phyloP scores from a whole-genome alignment of 92 coral and sea anemone species.

The Muricea muricata region DNA sequence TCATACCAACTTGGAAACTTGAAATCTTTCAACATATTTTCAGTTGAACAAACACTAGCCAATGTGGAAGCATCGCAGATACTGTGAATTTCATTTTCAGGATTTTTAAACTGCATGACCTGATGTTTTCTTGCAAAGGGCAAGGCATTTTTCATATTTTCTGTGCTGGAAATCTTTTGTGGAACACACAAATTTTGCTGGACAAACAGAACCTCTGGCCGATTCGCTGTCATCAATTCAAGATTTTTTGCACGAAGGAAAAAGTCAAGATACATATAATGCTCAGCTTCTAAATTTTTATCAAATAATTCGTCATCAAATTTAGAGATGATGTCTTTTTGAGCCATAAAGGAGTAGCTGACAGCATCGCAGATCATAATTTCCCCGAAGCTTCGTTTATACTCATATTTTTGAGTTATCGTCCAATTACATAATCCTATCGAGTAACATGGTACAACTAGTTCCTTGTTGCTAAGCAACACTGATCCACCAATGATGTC shows the following conservation, averaged over 20 bases:
- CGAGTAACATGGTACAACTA: conserved; percentile 69
- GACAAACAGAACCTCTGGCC: conserved; percentile 67
- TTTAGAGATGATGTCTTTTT: conserved; percentile 36
- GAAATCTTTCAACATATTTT: conserved; percentile 37
- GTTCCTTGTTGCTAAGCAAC: conserved; percentile 41
- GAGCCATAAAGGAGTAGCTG: conserved; percentile 71
- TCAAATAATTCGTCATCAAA: conserved; percentile 50
- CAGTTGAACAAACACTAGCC: conserved; percentile 45
- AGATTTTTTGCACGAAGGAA: conserved; percentile 64
- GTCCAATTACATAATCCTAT: conserved; percentile 76
- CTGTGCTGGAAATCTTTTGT: neutral
- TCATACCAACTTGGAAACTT: conserved; percentile 56
- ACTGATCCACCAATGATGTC: conserved; percentile 76
- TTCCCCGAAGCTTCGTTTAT: conserved; percentile 65
- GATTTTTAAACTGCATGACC: conserved; percentile 53
- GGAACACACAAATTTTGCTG: neutral
- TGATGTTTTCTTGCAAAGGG: conserved; percentile 72
- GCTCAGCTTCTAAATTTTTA: conserved; percentile 26
- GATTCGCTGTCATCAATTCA: conserved; percentile 57
- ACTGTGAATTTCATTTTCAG: conserved; percentile 45
- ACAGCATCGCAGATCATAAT: conserved; percentile 75
- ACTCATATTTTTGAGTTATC: conserved; percentile 64
- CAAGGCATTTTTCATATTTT: conserved; percentile 18
- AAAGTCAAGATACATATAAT: conserved; percentile 56
- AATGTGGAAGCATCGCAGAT: conserved; percentile 57